Evolutionary conservation across 1,140 invertebrate species (phyloP).

Genomic region (Tetraneura akinire): DNA sequence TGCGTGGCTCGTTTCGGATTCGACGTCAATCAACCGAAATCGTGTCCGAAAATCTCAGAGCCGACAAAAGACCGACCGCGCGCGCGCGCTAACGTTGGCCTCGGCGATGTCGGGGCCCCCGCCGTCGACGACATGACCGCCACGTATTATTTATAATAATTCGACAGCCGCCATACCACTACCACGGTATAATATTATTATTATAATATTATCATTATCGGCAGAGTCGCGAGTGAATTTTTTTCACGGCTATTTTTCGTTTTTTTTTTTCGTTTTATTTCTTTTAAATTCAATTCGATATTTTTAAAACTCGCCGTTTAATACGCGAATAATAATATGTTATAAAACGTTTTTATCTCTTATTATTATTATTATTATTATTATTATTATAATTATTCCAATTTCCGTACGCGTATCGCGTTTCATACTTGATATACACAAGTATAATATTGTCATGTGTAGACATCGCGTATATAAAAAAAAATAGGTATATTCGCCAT

Average conservation of each 20-base stretch:
- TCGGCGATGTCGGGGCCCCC: background rate
- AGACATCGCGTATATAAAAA: too few relatives aligned
- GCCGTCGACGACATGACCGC: background rate
- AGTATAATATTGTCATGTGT: too few relatives aligned
- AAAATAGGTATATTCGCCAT: too few relatives aligned
- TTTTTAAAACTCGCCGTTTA: background rate
- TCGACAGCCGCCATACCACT: conserved; percentile 7
- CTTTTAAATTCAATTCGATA: too few relatives aligned
- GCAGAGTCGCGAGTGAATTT: background rate
- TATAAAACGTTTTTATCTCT: too few relatives aligned
- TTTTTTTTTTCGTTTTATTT: background rate
- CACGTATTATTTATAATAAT: background rate
- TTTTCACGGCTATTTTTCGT: too few relatives aligned
- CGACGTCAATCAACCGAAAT: conserved; percentile 50
- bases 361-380: too few relatives aligned
- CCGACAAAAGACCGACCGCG: conserved; percentile 40
- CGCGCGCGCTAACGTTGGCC: too few relatives aligned
- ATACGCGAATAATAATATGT: background rate
- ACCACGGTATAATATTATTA: background rate
- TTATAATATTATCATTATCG: background rate
- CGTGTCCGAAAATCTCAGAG: conserved; percentile 46
- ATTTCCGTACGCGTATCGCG: background rate
- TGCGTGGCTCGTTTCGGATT: conserved; percentile 43
- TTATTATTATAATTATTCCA: background rate
- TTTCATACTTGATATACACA: too few relatives aligned